phyloP scores from a whole-genome alignment of 2,113 vertebrate genomes.

The Melanotaenia duboulayi region DNA sequence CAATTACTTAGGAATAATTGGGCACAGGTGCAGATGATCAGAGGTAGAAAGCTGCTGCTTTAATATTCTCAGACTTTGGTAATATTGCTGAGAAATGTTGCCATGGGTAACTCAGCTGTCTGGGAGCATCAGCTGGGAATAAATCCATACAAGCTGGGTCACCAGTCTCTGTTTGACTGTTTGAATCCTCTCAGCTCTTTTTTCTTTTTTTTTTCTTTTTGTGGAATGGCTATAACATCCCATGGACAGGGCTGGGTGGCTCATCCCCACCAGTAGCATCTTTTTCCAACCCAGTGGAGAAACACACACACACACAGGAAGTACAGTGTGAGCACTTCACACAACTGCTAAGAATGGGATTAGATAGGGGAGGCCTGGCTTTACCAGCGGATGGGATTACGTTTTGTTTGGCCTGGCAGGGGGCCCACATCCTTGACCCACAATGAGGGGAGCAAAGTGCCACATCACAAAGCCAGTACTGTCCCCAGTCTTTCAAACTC shows the following conservation, averaged over 20 bases:
- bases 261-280: constrained; percentile 47
- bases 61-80: constrained; percentile 62
- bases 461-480: constrained; percentile 46
- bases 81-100: constrained; percentile 22
- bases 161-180: constrained; percentile 16
- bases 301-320: constrained; percentile 65
- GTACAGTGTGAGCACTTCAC: constrained; percentile 76
- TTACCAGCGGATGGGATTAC: constrained; percentile 76
- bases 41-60: constrained; percentile 68
- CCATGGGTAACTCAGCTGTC: constrained; percentile 29
- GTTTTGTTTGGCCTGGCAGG: constrained; percentile 77
- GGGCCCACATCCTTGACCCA: constrained; percentile 66
- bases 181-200: background rate
- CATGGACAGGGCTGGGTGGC: constrained; percentile 29
- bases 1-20: constrained; percentile 79
- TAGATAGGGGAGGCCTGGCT: constrained; percentile 64
- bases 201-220: background rate
- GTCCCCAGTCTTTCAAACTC: constrained; percentile 34
- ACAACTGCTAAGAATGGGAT: constrained; percentile 75
- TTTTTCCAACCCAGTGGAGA: constrained; percentile 67
- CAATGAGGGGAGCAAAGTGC: constrained; percentile 47
- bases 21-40: constrained; percentile 78
- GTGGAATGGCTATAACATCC: constrained; percentile 19
- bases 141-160: constrained; percentile 26
- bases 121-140: constrained; percentile 35